Evolutionary conservation across 1,140 invertebrate genomes (phyloP).

Genomic region (Tribolium madens): DNA sequence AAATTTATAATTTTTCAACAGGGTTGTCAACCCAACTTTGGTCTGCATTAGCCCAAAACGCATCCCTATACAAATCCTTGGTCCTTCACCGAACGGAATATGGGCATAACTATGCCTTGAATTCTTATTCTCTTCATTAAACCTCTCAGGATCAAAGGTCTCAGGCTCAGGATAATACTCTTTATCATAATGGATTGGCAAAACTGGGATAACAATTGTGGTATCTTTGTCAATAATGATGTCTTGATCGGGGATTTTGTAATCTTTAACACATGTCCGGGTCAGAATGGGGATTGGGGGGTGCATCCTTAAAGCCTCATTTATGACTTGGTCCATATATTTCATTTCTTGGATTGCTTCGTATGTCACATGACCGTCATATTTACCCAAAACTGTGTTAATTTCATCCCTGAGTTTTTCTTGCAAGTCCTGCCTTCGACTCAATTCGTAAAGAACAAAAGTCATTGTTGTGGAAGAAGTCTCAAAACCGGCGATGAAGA

Average conservation of each 20-base stretch:
- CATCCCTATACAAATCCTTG: background rate
- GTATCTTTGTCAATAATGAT: slow-evolving; percentile 66
- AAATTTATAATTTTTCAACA: slow-evolving; percentile 58
- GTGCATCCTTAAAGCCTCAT: slow-evolving; percentile 66
- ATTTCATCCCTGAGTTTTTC: slow-evolving; percentile 67
- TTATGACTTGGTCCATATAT: slow-evolving; percentile 56
- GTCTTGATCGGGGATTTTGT: slow-evolving; percentile 63
- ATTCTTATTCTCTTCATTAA: background rate
- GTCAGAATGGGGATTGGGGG: slow-evolving; percentile 63
- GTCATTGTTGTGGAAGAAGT: slow-evolving; percentile 74
- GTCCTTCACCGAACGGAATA: background rate
- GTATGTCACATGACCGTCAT: slow-evolving; percentile 69
- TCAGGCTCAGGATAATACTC: slow-evolving; percentile 46
- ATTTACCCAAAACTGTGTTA: slow-evolving; percentile 62
- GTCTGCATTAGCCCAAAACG: slow-evolving; percentile 59
- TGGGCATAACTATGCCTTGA: background rate
- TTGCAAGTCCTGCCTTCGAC: slow-evolving; percentile 66
- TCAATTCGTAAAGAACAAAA: slow-evolving; percentile 74
- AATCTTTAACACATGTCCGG: slow-evolving; percentile 64
- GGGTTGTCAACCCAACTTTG: slow-evolving; percentile 58
- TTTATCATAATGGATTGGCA: background rate
- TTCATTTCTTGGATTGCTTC: slow-evolving; percentile 70
- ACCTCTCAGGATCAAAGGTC: slow-evolving; percentile 46
- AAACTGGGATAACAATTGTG: slow-evolving; percentile 32
- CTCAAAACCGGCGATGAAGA: slow-evolving; percentile 74